Base-by-base conservation (phyloP, 2,888 invertebrate genomes). In the Aleiodes alternator region DNA sequence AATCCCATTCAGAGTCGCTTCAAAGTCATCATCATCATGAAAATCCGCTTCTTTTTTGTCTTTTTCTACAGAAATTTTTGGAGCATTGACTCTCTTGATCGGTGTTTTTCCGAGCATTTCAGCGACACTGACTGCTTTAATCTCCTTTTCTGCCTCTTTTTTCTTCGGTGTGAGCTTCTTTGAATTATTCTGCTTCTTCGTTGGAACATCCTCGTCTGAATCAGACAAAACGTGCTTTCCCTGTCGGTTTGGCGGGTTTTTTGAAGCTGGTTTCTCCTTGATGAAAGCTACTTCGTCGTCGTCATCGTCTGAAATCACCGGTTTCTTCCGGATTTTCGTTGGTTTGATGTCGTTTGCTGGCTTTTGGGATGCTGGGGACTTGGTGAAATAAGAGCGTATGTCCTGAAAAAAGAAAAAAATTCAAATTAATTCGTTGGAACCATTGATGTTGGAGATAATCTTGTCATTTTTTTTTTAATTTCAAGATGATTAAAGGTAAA, bases 1-100 rank as follows among this genome's bases (percentile, higher is more conserved):
- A 76, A 95, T 87, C 85, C 94, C 92, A 78, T 92, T 85, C 14
- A 95, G 89, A 16, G 94, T 94, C 82, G 92, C 91, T 83, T 93
- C 93, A 89, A 96, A 96, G 74, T 94, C 93, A 43, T 93, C 93
- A 90, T 95, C 84, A 83, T 92, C 91, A 86, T 94, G 94, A 81
- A 93, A 91, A 38, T 93, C 90, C 23, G 90, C 81, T 79, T 90
- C 89, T 34, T 80, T 23, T 69, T 77, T 70, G 73, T 74, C 14
- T 59, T 74, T 75, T 71, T 84, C 14, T 8, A 74, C 76, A 7
- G 77, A 34, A 31, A 90, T 31, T 90, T 90, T 87, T 87, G 86
- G 80, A 83, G 91, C 85, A 71, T 92, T 91, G 7, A 92, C 89
- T 78, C 94, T 90, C 81, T 92, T 92, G 16, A 94, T 90, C 0